phyloP scores from a whole-genome alignment of 2,797 vertebrate genomes.

The Paguma larvata region DNA sequence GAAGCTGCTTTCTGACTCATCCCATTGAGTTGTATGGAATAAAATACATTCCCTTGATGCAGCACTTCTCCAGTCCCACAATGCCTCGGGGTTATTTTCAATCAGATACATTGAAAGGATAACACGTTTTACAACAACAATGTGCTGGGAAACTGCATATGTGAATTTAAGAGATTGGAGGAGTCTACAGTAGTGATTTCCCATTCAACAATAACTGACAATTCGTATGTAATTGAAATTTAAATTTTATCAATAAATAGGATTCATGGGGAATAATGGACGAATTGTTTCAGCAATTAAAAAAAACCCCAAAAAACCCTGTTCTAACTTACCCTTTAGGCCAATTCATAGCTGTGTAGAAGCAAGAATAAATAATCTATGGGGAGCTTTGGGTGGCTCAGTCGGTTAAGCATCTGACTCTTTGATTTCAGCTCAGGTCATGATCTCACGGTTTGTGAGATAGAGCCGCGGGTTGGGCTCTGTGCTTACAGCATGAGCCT shows the following conservation, averaged over 20 bases:
- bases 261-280: background rate
- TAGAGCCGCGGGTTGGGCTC: too few relatives aligned
- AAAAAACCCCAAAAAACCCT: background rate
- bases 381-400: too few relatives aligned
- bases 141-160: background rate
- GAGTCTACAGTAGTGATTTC: background rate
- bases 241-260: slow-evolving; percentile 13
- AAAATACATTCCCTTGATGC: background rate
- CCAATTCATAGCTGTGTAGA: background rate
- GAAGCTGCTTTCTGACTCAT: background rate
- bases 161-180: background rate
- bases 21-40: background rate
- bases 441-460: too few relatives aligned
- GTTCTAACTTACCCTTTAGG: background rate
- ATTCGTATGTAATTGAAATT: slow-evolving; percentile 21
- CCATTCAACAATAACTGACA: background rate
- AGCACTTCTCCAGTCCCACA: background rate
- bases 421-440: too few relatives aligned
- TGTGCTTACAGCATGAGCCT: too few relatives aligned
- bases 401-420: too few relatives aligned
- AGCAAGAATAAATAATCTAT: background rate
- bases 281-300: background rate
- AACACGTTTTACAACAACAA: background rate
- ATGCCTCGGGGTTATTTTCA: background rate
- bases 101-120: background rate